Conservation (phyloP, 2,888 invertebrate genomes). For the Lasioglossum figueresi region DNA sequence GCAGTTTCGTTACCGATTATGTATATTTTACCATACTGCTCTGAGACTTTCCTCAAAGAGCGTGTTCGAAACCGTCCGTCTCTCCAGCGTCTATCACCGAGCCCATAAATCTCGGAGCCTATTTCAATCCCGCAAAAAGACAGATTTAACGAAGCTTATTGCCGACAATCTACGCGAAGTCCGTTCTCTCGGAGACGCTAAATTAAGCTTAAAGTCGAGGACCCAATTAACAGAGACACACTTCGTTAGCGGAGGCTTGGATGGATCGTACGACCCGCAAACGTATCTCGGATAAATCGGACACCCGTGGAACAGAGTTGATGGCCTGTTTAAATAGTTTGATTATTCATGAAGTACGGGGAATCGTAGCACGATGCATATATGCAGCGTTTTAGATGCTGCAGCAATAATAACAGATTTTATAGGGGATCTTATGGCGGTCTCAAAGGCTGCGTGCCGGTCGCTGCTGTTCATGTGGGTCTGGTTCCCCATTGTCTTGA, state of each 20-base stretch:
- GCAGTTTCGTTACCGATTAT: not conserved
- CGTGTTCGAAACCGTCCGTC: not conserved
- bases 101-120: not conserved
- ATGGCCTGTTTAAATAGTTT: conserved; percentile 24
- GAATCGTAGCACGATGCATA: conserved; percentile 44
- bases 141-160: conserved; percentile 26
- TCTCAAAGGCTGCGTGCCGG: conserved; percentile 35
- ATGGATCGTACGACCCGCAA: not conserved
- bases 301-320: conserved; percentile 2
- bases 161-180: conserved; percentile 27
- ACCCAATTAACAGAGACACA: conserved; percentile 28
- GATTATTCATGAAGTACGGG: conserved; percentile 53
- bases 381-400: conserved; percentile 55
- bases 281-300: not conserved
- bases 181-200: not conserved
- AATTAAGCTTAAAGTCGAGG: conserved; percentile 31
- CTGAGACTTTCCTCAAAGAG: not conserved
- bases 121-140: not conserved
- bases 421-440: conserved; percentile 58
- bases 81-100: not conserved
- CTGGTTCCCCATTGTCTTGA: conserved; percentile 66
- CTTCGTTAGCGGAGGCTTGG: not conserved
- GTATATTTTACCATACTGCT: not conserved
- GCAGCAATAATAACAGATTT: conserved; percentile 46
- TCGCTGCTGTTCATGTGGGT: conserved; percentile 33